phyloP scores from a whole-genome alignment of 2,888 invertebrate genomes.

The Torymus auratus region DNA sequence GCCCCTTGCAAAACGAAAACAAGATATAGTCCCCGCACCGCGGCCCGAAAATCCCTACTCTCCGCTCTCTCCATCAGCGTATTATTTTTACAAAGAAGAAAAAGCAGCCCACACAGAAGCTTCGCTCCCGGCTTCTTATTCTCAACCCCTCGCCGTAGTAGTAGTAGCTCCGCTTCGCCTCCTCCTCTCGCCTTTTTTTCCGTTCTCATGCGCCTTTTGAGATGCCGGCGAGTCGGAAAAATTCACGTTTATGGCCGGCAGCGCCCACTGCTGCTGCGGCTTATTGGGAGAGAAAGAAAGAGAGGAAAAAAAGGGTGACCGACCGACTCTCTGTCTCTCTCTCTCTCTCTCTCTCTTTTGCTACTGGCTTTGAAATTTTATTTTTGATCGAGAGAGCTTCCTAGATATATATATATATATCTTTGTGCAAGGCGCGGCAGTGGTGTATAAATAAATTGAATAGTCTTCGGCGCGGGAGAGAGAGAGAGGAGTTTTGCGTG shows the following conservation, averaged over 20 bases:
- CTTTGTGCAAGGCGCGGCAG: no score
- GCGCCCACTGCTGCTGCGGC: neutral
- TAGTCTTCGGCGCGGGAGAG: no score
- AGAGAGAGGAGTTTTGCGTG: no score
- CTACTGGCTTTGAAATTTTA: conserved; percentile 27
- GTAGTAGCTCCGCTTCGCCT: no score
- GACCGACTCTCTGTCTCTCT: no score
- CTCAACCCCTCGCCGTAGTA: neutral
- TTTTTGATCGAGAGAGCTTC: conserved; percentile 13
- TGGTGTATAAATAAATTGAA: no score
- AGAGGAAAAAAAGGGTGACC: conserved; percentile 1
- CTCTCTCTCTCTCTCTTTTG: no score
- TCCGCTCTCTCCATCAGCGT: neutral
- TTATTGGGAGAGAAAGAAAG: conserved; percentile 13
- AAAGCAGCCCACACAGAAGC: neutral
- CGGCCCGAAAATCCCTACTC: no score
- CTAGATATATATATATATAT: no score
- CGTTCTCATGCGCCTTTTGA: conserved; percentile 8
- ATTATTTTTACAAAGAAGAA: conserved; percentile 4
- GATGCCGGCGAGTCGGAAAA: conserved; percentile 37
- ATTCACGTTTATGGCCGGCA: conserved; percentile 29
- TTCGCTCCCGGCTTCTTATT: neutral
- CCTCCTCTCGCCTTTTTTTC: conserved; percentile 14
- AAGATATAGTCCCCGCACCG: no score
- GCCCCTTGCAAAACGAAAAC: no score